Percentiles rank a stretch among this genome's conserved stretches.
phyloP scores from a whole-genome alignment of 2,113 vertebrate species.

The Bubalus kerabau region DNA sequence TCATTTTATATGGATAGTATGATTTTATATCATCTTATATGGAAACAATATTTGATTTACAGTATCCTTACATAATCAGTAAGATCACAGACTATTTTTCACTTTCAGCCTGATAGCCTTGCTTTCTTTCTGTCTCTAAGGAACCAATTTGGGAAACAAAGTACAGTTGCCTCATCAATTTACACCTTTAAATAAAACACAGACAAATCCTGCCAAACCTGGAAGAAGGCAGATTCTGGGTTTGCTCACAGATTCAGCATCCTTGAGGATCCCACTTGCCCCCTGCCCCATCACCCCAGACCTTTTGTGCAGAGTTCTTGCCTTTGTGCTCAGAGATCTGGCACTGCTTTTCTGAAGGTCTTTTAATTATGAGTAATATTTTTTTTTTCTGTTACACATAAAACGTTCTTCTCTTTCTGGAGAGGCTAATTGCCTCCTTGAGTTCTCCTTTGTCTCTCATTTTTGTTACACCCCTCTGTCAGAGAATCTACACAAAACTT shows the following conservation, averaged over 20 bases:
- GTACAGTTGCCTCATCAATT: not conserved
- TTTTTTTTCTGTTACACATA: not conserved
- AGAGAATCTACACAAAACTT: not conserved
- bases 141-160: not conserved
- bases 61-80: not conserved
- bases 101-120: not conserved
- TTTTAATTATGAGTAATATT: not conserved
- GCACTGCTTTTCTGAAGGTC: not conserved
- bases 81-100: not conserved
- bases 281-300: rapidly evolving
- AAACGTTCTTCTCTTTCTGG: not conserved
- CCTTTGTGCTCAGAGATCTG: not conserved
- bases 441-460: not conserved
- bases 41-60: not conserved
- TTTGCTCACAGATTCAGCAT: not conserved
- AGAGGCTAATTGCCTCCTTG: not conserved
- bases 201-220: not conserved
- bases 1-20: not conserved
- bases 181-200: not conserved
- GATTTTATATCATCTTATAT: not conserved
- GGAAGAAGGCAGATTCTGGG: not conserved
- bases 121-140: not conserved
- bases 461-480: not conserved
- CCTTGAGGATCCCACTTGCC: not conserved
- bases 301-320: not conserved